Evolutionary conservation across 2,797 vertebrate species (phyloP), one percentile per base, ranked within the genome.

Genomic region (Catamblyrhynchus diadema): DNA sequence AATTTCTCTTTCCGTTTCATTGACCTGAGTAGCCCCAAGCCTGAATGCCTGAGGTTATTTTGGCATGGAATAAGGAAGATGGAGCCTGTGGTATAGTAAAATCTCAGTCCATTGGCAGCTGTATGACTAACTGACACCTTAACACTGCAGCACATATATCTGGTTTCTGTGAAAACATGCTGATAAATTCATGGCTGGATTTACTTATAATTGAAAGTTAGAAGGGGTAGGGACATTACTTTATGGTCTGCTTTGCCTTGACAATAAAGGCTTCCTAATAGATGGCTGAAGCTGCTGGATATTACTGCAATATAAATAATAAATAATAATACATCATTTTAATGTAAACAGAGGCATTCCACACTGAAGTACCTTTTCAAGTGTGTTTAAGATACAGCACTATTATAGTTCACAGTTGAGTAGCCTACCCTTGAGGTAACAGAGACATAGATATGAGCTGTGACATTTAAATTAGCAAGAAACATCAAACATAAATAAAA

Each of bases 381-480:
- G 66, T 79, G 35, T 53, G 66, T 82, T 82, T 89, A 90, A 95
- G 91, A 91, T 83, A 81, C 51, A 72, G 77, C 72, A 67, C 88
- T 74, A 88, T 93, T 95, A 86, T 18, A 72, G 92, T 91, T 94
- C 92, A 96, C 94, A 95, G 89, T 89, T 92, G 86, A 95, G 77
- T 94, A 91, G 25, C 85, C 92, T 96, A 96, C 84, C 95, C 95
- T 97, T 95, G 92, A 96, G 79, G 79, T 88, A 96, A 88, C 92
- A 91, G 59, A 96, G 81, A 72, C 89, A 87, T 90, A 92, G 92
- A 96, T 93, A 94, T 64, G 47, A 86, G 94, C 84, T 51, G 79
- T 91, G 92, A 95, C 93, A 92, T 90, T 95, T 94, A 93, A 96
- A 96, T 95, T 95, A 94, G 73, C 65, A 90, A 62, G 87, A 94